phyloP scores from a whole-genome alignment of 1,140 invertebrate genomes.

The Battus philenor region DNA sequence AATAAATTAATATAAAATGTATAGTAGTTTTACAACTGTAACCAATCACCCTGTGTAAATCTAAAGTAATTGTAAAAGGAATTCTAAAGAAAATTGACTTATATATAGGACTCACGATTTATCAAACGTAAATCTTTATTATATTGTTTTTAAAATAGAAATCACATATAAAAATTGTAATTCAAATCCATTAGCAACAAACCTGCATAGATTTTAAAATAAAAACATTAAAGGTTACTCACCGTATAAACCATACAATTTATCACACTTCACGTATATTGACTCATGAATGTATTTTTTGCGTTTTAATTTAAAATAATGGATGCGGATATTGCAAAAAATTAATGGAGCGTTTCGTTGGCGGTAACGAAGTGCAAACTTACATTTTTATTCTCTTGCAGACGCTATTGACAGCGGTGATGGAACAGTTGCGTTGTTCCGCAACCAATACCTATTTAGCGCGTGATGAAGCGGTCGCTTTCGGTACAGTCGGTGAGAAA shows the following conservation, averaged over 20 bases:
- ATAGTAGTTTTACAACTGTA: too few species aligned
- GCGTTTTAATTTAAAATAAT: constrained; percentile 8
- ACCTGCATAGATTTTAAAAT: too few species aligned
- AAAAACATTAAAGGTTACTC: not conserved
- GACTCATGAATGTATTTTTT: constrained; percentile 7
- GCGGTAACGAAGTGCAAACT: constrained; percentile 4
- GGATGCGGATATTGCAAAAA: not conserved
- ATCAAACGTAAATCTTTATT: too few species aligned
- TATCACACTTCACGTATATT: not conserved
- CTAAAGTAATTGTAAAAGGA: too few species aligned
- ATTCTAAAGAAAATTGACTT: too few species aligned
- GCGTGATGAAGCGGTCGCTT: constrained; percentile 1
- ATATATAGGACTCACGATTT: too few species aligned
- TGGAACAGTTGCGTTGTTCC: not conserved
- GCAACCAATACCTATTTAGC: constrained; percentile 1
- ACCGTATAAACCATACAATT: not conserved
- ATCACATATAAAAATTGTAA: too few species aligned
- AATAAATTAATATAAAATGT: too few species aligned
- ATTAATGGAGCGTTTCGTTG: constrained; percentile 6
- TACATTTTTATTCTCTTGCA: constrained; percentile 5
- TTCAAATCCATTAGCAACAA: too few species aligned
- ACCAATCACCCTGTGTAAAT: too few species aligned
- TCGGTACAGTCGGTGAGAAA: not conserved
- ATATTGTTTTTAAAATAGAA: too few species aligned
- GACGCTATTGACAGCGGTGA: constrained; percentile 5